Evolutionary conservation across 2,797 vertebrate species (phyloP), one percentile per base, ranked within the genome.

Genomic region (Kryptolebias ocellatus): DNA sequence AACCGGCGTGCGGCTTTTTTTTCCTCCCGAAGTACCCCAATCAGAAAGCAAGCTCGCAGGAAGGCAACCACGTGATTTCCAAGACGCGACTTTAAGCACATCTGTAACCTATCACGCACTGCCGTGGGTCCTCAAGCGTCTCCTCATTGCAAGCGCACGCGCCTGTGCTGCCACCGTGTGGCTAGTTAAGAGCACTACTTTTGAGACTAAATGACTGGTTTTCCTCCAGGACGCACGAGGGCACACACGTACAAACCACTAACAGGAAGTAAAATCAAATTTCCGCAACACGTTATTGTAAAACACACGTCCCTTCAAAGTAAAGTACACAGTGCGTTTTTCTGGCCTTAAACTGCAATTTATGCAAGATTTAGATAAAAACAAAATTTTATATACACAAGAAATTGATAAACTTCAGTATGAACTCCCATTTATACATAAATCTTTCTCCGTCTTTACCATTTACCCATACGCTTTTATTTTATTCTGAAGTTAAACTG

Each of bases 101-200:
- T 84, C 70, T 76, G 69, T 73, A 72, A 70, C 66, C 64, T 51
- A 47, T 74, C 65, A 64, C 51, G 29, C 47, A 63, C 17, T 54
- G 59, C 7, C 45, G 44, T 27, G 51, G 54, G 12, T 75, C 45
- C 4, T 39, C 57, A 17, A 29, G 57, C 10, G 28, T 11, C 10
- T 18, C 1, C 2, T 14, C 15, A 14, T 3, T 18, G 46, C 29
- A 50, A 12, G 18, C 28, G 14, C 20, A 18, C 4, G 2, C 2
- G 2, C 1, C 0, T 20, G 27, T 67, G 53, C 59, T 60, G 87
- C 78, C 87, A 85, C 34, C 83, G 0, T 62, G 78, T 74, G 88
- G 88, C 53, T 24, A 66, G 16, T 52, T 15, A 7, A 24, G 14
- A 3, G n/a, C 27, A 54, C 2, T 44, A 17, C 12, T 5, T 20